Percentiles rank a stretch among this genome's conserved stretches.
These are phyloP conservation scores for Scophthalmus maximus DNA, from an alignment of 2,113 vertebrate genomes.

Conservation along the genomic window DNA sequence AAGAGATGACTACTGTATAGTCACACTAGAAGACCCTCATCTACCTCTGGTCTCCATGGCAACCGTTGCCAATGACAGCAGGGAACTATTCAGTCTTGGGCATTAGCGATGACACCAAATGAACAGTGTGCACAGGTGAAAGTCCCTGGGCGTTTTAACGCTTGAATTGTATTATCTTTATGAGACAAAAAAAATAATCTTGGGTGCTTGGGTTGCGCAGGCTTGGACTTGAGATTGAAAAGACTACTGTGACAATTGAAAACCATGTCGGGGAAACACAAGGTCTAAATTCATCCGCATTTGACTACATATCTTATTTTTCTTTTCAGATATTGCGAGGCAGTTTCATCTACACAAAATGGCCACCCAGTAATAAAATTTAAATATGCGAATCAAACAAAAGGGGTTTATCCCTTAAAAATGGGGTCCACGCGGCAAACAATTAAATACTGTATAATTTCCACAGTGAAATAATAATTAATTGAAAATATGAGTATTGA, in stretches of 20 bases:
- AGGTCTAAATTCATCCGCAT: too few relatives aligned
- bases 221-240: background rate
- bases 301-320: too few relatives aligned
- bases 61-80: conserved; percentile 65
- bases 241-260: background rate
- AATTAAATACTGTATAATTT: too few relatives aligned
- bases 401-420: too few relatives aligned
- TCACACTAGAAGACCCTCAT: conserved; percentile 58
- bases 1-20: conserved; percentile 40
- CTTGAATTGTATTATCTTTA: background rate
- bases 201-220: background rate
- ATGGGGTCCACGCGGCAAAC: too few relatives aligned
- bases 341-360: background rate
- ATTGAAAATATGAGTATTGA: too few relatives aligned
- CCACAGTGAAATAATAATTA: too few relatives aligned
- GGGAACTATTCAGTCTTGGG: conserved; percentile 43
- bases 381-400: background rate
- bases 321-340: background rate
- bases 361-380: background rate
- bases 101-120: conserved; percentile 49
- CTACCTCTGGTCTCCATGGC: conserved; percentile 65
- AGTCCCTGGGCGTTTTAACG: background rate
- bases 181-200: too few relatives aligned
- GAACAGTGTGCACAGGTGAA: conserved; percentile 19
- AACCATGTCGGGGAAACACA: too few relatives aligned